Evolutionary conservation across 2,888 invertebrate genomes (phyloP).

Genomic region (Mythimna pallens): DNA sequence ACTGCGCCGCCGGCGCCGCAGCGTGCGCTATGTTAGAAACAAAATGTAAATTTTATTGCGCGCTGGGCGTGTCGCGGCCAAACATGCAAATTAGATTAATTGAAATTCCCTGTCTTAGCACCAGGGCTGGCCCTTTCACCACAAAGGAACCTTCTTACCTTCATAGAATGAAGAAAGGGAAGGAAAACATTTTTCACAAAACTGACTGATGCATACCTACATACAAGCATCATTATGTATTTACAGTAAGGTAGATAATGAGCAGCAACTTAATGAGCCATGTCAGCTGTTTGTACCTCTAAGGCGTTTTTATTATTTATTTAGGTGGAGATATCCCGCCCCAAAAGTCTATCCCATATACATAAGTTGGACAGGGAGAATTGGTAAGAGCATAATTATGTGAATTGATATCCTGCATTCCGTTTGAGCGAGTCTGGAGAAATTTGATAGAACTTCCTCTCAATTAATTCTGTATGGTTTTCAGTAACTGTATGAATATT

Average conservation of each 20-base stretch:
- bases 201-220: no score
- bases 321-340: not conserved
- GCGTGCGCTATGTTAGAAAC: slow-evolving; percentile 47
- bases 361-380: no score
- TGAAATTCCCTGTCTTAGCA: slow-evolving; percentile 67
- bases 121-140: slow-evolving; percentile 49
- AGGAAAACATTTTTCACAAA: no score
- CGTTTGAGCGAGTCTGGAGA: no score
- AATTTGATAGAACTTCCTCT: not conserved
- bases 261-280: not conserved
- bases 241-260: not conserved
- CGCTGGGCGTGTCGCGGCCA: slow-evolving; percentile 62
- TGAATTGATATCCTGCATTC: not conserved
- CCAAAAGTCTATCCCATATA: not conserved
- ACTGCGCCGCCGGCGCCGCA: slow-evolving; percentile 45
- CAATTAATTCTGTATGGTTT: not conserved
- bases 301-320: no score
- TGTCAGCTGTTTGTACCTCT: no score
- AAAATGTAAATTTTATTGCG: slow-evolving; percentile 68
- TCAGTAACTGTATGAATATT: slow-evolving; percentile 6
- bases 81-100: slow-evolving; percentile 74
- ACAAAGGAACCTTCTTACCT: not conserved
- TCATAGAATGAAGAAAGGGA: not conserved
- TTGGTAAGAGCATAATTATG: no score
- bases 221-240: no score